phyloP scores from a whole-genome alignment of 2,797 vertebrate genomes.

The Stomatorhinus walkeri region DNA sequence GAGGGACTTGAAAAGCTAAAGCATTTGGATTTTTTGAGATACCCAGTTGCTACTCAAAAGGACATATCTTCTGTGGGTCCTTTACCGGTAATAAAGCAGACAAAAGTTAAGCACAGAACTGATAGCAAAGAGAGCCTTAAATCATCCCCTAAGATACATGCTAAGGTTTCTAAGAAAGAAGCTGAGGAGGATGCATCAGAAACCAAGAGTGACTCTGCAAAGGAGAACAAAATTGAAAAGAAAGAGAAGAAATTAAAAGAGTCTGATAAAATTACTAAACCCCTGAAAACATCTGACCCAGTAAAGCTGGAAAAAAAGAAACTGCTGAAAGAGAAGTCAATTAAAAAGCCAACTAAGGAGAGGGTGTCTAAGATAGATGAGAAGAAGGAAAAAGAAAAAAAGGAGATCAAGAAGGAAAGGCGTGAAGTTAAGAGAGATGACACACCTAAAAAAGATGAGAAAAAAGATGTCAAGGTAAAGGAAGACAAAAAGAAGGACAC shows the following conservation, averaged over 20 bases:
- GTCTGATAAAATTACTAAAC: conserved; percentile 62
- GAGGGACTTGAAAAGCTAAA: conserved; percentile 94
- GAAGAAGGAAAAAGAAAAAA: conserved; percentile 97
- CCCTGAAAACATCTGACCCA: conserved; percentile 62
- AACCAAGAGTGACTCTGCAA: conserved; percentile 70
- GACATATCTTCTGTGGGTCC: conserved; percentile 76
- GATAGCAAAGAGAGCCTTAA: conserved; percentile 97
- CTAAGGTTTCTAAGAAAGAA: conserved; percentile 68
- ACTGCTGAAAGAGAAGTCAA: conserved; percentile 77
- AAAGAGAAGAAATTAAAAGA: conserved; percentile 70
- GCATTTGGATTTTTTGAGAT: conserved; percentile 90
- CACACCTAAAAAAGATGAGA: conserved; percentile 79
- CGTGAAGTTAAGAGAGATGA: conserved; percentile 85
- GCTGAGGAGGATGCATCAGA: conserved; percentile 68
- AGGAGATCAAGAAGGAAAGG: conserved; percentile 83
- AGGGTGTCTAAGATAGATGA: conserved; percentile 86
- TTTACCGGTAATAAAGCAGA: conserved; percentile 76
- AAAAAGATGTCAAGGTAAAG: conserved; percentile 77
- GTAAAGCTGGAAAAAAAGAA: conserved; percentile 86
- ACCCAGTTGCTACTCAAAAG: conserved; percentile 89
- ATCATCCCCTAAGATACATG: conserved; percentile 71
- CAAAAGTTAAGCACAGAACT: conserved; percentile 90
- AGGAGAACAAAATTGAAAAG: conserved; percentile 73
- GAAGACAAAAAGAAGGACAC: conserved; percentile 82
- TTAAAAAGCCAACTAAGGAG: conserved; percentile 88